A percentile compares a stretch with the other conserved stretches of the same genome.
Evolutionary conservation across 2,113 vertebrate species (phyloP).

Genomic region (Rhea americana): DNA sequence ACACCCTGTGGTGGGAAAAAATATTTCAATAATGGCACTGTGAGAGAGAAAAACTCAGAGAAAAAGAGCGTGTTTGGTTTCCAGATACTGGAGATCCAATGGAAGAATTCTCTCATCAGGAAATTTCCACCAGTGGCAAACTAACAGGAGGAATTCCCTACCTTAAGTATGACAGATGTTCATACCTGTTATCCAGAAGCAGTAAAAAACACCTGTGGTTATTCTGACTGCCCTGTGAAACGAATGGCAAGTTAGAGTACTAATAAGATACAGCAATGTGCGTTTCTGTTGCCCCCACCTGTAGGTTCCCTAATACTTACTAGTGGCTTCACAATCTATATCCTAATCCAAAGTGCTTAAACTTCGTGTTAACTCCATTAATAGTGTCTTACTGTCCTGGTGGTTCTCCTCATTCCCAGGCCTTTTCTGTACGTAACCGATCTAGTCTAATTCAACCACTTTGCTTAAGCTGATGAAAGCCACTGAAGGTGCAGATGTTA

Average conservation of each 20-base stretch:
- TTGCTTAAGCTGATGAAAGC: neutral
- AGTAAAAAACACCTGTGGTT: neutral
- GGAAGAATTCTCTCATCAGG: neutral
- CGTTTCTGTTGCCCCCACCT: neutral
- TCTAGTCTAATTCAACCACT: neutral
- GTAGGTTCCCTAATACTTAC: neutral
- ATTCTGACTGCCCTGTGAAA: conserved; percentile 19
- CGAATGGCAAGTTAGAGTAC: neutral
- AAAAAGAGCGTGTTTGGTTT: conserved; percentile 4
- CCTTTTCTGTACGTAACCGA: neutral
- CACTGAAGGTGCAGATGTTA: neutral
- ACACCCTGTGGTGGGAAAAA: neutral
- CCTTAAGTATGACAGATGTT: conserved; percentile 27
- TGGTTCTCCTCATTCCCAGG: neutral
- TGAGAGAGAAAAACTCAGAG: conserved; percentile 1
- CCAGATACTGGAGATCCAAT: neutral
- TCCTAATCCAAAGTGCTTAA: neutral
- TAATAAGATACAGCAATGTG: neutral
- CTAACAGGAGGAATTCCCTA: conserved; percentile 24
- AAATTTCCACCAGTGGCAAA: conserved; percentile 4
- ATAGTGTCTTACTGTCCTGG: neutral
- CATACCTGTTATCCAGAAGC: conserved; percentile 29
- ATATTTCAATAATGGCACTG: conserved; percentile 1
- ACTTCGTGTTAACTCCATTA: neutral
- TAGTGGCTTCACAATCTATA: neutral